Base-by-base conservation (phyloP, 2,113 vertebrate genomes). In the Pelodiscus sinensis region DNA sequence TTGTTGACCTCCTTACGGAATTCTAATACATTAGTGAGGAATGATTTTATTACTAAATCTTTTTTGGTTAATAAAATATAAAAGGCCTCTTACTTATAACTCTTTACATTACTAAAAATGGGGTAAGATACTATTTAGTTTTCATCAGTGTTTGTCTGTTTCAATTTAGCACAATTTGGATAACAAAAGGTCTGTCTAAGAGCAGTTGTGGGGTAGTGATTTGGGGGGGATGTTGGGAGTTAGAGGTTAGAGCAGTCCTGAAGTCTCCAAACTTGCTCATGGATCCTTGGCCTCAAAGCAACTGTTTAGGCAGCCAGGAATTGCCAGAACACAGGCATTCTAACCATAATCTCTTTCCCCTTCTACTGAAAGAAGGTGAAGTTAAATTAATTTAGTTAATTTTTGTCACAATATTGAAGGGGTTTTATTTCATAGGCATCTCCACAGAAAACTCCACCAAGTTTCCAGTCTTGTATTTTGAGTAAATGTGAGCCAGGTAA, bases 161-260 rank as follows among this genome's bases (percentile, higher is more conserved):
- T 62, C 57, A 85, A 21, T 16, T 0, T 0, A 25, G 44, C 80
- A 82, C 73, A 73, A 2, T 87, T 81, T 6, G 7, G 19, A 15
- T 1, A 29, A 9, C 31, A 55, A 77, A 50, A 71, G 87, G 27
- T n/a, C 57, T 84, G 24, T 14, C 60, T 24, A 38, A 44, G 16
- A 16, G n/a, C 15, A 29, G 6, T 35, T 85, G 80, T 13, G n/a
- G 50, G 13, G 52, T n/a, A 73, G 3, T 56, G 55, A 6, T 13
- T 38, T 82, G 15, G 6, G 2, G 15, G 12, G 6, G 2, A 19
- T 79, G 68, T 35, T 27, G 14, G 4, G 79, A 10, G 16, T 27
- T 29, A 29, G 58, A 60, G 12, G 25, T 29, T 60, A 60, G 58
- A 29, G 58, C 25, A 60, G 25, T 25, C 58, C 58, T 71, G n/a